A percentile compares a stretch with the other conserved stretches of the same genome.
Evolutionary conservation across 2,113 vertebrate genomes (phyloP).

Genomic region (Zosterops lateralis): DNA sequence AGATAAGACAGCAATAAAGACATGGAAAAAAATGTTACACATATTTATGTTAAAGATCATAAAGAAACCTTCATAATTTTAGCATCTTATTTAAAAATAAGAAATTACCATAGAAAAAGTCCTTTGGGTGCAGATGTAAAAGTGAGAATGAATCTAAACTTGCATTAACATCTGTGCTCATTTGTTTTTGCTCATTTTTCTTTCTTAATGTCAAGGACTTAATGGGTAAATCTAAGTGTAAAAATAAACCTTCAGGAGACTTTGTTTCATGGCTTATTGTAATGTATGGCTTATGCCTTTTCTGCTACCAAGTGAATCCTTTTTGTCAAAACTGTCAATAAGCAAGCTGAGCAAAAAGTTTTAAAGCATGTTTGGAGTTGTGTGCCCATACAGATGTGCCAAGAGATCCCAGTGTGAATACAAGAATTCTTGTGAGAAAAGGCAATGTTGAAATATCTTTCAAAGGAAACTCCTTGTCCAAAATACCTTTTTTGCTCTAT

Average conservation of each 20-base stretch:
- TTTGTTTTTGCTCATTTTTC: not conserved
- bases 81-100: not conserved
- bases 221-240: not conserved
- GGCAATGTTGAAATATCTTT: not conserved
- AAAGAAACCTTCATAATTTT: not conserved
- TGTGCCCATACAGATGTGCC: not conserved
- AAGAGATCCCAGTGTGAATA: not conserved
- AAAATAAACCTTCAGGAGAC: not conserved
- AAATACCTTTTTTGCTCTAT: not conserved
- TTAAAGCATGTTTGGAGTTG: not conserved
- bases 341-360: not conserved
- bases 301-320: not conserved
- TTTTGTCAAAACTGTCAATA: not conserved
- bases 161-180: not conserved
- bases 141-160: not conserved
- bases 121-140: not conserved
- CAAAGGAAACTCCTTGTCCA: not conserved
- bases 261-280: not conserved
- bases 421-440: not conserved
- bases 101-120: not conserved
- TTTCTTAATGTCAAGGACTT: not conserved
- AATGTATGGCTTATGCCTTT: not conserved
- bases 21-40: not conserved
- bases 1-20: conserved; percentile 63
- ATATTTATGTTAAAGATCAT: not conserved